Conservation (phyloP, 2,797 vertebrate species). For the Huso huso region DNA sequence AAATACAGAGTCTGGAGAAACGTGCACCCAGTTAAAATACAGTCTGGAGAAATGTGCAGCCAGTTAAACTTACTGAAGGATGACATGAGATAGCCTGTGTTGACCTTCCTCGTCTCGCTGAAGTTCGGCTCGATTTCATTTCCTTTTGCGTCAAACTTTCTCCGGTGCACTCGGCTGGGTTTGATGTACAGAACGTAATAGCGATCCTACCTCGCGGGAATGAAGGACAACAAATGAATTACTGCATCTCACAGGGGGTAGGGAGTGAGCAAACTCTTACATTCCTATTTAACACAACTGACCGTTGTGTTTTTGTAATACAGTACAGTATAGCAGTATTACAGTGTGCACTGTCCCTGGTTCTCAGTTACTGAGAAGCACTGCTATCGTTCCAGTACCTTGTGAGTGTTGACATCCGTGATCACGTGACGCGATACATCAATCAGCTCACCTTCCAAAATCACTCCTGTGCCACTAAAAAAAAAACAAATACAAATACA, state of each 20-base stretch:
- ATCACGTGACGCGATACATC: slow-evolving; percentile 72
- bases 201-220: slow-evolving; percentile 43
- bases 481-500: background rate
- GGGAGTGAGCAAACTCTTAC: background rate
- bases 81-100: slow-evolving; percentile 79
- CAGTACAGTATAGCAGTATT: too few species aligned
- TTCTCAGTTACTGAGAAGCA: too few species aligned
- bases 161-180: slow-evolving; percentile 60
- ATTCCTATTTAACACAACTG: too few species aligned
- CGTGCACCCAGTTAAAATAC: too few species aligned
- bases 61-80: slow-evolving; percentile 71
- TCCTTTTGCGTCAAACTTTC: slow-evolving; percentile 68
- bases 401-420: slow-evolving; percentile 52
- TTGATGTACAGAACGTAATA: slow-evolving; percentile 70
- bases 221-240: background rate
- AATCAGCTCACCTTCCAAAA: slow-evolving; percentile 67
- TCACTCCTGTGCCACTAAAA: slow-evolving; percentile 60
- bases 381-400: slow-evolving; percentile 45
- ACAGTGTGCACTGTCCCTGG: background rate
- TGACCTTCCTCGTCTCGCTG: slow-evolving; percentile 73
- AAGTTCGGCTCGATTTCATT: slow-evolving; percentile 81
- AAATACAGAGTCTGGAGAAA: too few species aligned
- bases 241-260: background rate
- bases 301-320: too few species aligned
- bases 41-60: too few species aligned